Evolutionary conservation across 2,888 invertebrate species (phyloP).

Genomic region (Ecliptopera silaceata): DNA sequence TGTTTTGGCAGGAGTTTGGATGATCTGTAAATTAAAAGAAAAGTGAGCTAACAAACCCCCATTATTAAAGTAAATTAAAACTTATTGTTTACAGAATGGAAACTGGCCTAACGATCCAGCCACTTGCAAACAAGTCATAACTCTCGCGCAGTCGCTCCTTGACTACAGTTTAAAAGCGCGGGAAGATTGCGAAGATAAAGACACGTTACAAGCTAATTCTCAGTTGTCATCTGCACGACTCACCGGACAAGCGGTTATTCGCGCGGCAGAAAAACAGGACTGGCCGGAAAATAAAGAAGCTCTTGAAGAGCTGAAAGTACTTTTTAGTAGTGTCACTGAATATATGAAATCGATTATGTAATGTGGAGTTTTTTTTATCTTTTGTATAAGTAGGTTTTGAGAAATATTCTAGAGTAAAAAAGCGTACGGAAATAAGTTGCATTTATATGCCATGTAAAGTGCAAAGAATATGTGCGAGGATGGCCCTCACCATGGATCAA

Average conservation of each 20-base stretch:
- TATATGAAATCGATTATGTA: slow-evolving; percentile 74
- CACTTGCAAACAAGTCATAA: slow-evolving; percentile 84
- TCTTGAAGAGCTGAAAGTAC: slow-evolving; percentile 57
- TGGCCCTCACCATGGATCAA: too few relatives aligned
- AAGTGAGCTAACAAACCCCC: too few relatives aligned
- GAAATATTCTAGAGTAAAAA: too few relatives aligned
- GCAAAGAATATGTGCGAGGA: too few relatives aligned
- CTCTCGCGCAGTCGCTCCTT: slow-evolving; percentile 83
- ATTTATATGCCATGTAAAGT: too few relatives aligned
- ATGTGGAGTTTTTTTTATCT: slow-evolving; percentile 43
- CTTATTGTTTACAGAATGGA: slow-evolving; percentile 60
- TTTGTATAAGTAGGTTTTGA: too few relatives aligned
- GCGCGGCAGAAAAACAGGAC: slow-evolving; percentile 72
- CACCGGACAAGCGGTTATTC: slow-evolving; percentile 81
- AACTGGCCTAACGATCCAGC: slow-evolving; percentile 83
- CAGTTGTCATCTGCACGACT: slow-evolving; percentile 83
- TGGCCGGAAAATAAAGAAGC: slow-evolving; percentile 65
- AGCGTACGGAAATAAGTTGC: too few relatives aligned
- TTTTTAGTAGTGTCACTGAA: slow-evolving; percentile 63
- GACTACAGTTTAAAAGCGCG: slow-evolving; percentile 82
- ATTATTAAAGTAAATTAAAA: too few relatives aligned
- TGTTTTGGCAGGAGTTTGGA: too few relatives aligned
- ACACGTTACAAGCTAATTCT: slow-evolving; percentile 79
- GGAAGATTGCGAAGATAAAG: slow-evolving; percentile 70
- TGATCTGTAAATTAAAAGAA: too few relatives aligned